Evolutionary conservation across 1,140 invertebrate genomes (phyloP).

Genomic region (Contarinia nasturtii): DNA sequence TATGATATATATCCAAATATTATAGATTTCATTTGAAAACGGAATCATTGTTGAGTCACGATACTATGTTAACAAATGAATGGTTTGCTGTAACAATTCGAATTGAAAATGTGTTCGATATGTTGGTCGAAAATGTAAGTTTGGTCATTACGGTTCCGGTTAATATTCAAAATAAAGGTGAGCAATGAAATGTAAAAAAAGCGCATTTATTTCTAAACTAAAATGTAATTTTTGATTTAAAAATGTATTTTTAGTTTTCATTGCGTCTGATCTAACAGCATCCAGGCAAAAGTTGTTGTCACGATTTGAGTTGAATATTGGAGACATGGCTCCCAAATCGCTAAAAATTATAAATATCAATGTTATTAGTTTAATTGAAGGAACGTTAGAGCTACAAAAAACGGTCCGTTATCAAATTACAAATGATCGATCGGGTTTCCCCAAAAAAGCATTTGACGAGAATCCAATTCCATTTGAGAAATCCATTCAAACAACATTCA

Average conservation of each 20-base stretch:
- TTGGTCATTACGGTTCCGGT: conserved; percentile 18
- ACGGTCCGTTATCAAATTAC: conserved; percentile 19
- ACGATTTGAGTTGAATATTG: conserved; percentile 19
- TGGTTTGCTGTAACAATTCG: conserved; percentile 18
- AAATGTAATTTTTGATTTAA: no score
- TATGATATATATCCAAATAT: no score
- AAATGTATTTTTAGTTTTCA: conserved; percentile 13
- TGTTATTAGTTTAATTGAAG: conserved; percentile 17
- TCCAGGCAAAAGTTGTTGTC: conserved; percentile 17
- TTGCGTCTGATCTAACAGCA: conserved; percentile 17
- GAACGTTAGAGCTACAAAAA: conserved; percentile 17
- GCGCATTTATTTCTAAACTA: no score
- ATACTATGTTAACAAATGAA: conserved; percentile 21
- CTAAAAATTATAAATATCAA: conserved; percentile 16
- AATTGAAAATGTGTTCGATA: conserved; percentile 18
- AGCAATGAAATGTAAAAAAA: conserved; percentile 9
- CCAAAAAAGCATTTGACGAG: conserved; percentile 2
- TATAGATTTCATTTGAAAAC: conserved; percentile 21
- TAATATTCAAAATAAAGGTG: conserved; percentile 16
- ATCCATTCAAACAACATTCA: background rate
- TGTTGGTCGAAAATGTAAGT: conserved; percentile 19
- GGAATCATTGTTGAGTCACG: conserved; percentile 15
- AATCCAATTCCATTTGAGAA: conserved; percentile 1
- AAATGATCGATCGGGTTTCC: background rate
- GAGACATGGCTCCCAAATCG: conserved; percentile 16